phyloP scores from a whole-genome alignment of 2,797 vertebrate genomes.

The Todus mexicanus region DNA sequence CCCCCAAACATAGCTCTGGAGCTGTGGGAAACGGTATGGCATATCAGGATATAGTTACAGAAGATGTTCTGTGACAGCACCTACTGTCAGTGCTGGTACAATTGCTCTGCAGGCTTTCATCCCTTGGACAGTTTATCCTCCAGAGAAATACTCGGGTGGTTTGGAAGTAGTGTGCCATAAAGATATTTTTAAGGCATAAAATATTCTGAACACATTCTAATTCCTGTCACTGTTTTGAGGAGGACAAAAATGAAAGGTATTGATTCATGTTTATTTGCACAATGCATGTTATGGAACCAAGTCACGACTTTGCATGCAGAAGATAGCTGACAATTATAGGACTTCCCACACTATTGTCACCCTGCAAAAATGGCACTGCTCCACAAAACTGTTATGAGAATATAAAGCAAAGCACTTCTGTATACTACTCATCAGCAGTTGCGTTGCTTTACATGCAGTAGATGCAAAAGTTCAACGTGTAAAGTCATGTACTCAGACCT shows the following conservation, averaged over 20 bases:
- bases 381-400: neutral
- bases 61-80: neutral
- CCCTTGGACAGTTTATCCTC: neutral
- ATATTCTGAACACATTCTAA: neutral
- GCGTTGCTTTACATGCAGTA: neutral
- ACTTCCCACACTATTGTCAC: slow-evolving; percentile 15
- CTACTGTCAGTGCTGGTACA: neutral
- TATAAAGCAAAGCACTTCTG: neutral
- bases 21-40: neutral
- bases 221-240: neutral
- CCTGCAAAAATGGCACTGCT: neutral
- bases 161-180: neutral
- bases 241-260: neutral
- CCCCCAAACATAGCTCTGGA: neutral
- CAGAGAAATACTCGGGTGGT: neutral
- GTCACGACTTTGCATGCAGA: slow-evolving; percentile 1
- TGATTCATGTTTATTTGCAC: neutral
- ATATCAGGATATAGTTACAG: too few species aligned
- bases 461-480: neutral
- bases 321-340: slow-evolving; percentile 2
- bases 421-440: neutral
- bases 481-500: slow-evolving; percentile 24
- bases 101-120: neutral
- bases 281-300: neutral
- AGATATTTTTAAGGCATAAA: neutral